Evolutionary conservation across 2,113 vertebrate genomes (phyloP).

Genomic region (Sylvietta virens): DNA sequence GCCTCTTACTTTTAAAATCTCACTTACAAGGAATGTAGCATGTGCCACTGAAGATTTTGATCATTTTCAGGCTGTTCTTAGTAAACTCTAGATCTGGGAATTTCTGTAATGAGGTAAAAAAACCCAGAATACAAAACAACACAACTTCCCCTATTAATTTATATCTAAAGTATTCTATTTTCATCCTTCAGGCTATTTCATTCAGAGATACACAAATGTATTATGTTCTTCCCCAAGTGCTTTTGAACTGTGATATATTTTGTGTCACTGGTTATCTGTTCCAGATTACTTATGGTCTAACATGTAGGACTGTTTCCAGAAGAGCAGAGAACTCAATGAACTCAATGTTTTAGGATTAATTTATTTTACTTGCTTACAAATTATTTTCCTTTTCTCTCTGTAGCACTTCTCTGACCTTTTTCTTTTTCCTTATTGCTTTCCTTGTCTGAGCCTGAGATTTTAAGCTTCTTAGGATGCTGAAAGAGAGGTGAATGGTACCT

Average conservation of each 20-base stretch:
- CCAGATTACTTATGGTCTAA: background rate
- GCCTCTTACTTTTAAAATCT: background rate
- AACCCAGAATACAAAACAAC: background rate
- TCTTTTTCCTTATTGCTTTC: background rate
- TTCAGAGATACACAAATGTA: background rate
- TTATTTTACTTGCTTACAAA: background rate
- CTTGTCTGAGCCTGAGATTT: background rate
- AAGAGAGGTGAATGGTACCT: background rate
- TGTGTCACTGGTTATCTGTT: background rate
- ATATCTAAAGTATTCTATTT: background rate
- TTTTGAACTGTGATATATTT: background rate
- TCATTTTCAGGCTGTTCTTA: background rate
- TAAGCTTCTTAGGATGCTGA: background rate
- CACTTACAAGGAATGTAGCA: background rate
- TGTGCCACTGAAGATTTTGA: background rate
- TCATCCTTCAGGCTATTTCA: background rate
- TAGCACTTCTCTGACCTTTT: background rate
- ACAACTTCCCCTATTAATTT: background rate
- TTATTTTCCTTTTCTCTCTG: background rate
- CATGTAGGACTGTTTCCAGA: background rate
- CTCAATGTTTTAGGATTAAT: background rate
- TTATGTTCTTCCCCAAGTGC: background rate
- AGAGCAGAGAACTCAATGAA: background rate
- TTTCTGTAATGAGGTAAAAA: background rate
- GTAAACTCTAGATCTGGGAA: background rate